A percentile compares a stretch with the other conserved stretches of the same genome.
Conservation (phyloP, 2,797 vertebrate species). For the Myioborus miniatus region DNA sequence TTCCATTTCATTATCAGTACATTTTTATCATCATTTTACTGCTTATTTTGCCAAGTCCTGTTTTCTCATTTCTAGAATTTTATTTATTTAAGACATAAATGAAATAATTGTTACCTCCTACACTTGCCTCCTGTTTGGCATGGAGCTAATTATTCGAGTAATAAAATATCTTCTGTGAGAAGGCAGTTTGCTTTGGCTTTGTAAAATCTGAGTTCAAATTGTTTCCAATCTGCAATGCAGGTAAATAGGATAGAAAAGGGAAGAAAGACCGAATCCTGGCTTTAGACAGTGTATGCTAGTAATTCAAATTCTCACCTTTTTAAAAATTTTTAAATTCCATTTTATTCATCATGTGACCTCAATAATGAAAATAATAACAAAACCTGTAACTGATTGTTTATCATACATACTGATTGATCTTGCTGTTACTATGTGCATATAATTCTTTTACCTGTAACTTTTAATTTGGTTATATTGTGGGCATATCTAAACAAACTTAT, state of each 20-base stretch:
- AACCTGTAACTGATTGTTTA: not conserved
- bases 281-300: not conserved
- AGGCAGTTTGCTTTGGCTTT: not conserved
- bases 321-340: not conserved
- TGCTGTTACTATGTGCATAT: not conserved
- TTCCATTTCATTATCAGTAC: not conserved
- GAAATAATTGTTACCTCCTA: not conserved
- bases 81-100: not conserved
- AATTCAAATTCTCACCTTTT: not conserved
- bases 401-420: not conserved
- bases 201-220: not conserved
- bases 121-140: not conserved
- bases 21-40: not conserved
- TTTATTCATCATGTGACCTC: not conserved
- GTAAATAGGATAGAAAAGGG: not conserved
- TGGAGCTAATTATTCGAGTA: not conserved
- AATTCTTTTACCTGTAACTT: not conserved
- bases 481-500: not conserved
- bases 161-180: not conserved
- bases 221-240: not conserved
- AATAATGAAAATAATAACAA: not conserved
- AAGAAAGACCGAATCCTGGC: not conserved
- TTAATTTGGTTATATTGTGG: not conserved
- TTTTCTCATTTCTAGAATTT: not conserved
- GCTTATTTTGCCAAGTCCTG: not conserved